A percentile compares a stretch with the other conserved stretches of the same genome.
Conservation (phyloP, 2,113 vertebrate genomes). For the Syngnathus scovelli region DNA sequence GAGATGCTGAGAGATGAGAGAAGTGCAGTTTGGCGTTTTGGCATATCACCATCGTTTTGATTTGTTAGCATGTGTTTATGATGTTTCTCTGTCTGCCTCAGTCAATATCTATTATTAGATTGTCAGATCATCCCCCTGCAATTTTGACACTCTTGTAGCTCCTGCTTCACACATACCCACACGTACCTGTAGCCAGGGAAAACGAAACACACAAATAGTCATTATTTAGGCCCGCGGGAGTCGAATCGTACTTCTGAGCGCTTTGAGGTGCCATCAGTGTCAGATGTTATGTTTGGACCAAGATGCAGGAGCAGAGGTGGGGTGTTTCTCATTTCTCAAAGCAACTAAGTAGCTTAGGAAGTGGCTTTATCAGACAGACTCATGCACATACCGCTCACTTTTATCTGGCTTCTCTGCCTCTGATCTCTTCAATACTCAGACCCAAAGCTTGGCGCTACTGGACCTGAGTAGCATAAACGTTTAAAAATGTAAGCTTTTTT, state of each 20-base stretch:
- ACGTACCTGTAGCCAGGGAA: conserved; percentile 14
- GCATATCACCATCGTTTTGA: conserved; percentile 59
- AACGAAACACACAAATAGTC: conserved; percentile 13
- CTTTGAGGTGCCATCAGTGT: conserved; percentile 29
- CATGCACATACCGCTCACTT: conserved; percentile 22
- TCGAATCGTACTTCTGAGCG: conserved; percentile 19
- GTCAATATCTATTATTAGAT: conserved; percentile 67
- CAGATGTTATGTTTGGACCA: conserved; percentile 33
- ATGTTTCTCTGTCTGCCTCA: conserved; percentile 60
- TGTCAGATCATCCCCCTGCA: conserved; percentile 58
- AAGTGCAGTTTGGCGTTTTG: conserved; percentile 52
- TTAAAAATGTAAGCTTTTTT: conserved; percentile 12
- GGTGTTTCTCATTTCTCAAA: conserved; percentile 34
- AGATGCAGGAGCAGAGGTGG: conserved; percentile 24
- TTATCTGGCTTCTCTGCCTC: conserved; percentile 43
- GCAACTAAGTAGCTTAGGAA: conserved; percentile 41
- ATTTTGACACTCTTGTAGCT: conserved; percentile 59
- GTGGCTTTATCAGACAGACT: conserved; percentile 42
- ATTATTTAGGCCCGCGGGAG: conserved; percentile 15
- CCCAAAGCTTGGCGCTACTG: conserved; percentile 27
- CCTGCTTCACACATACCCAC: conserved; percentile 44
- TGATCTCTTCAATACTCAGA: conserved; percentile 46
- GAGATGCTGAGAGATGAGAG: conserved; percentile 53
- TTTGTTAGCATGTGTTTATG: conserved; percentile 66
- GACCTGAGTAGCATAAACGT: conserved; percentile 28